A percentile compares a stretch with the other conserved stretches of the same genome.
Evolutionary conservation across 1,140 invertebrate genomes (phyloP).

Genomic region (Onthophagus taurus): DNA sequence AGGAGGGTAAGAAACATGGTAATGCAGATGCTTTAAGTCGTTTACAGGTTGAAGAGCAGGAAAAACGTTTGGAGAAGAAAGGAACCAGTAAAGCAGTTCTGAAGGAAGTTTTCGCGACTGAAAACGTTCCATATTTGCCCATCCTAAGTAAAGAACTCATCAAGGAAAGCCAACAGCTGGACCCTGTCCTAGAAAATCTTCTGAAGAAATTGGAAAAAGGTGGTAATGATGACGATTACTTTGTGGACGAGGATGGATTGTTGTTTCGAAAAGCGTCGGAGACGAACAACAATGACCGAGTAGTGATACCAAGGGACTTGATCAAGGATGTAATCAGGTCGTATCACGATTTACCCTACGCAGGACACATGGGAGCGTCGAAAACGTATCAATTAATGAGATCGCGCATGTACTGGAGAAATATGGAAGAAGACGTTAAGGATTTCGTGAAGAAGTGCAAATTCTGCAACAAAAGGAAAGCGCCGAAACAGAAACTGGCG

Average conservation of each 20-base stretch:
- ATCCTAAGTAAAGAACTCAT: background rate
- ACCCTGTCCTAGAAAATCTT: background rate
- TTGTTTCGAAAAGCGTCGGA: too few species aligned
- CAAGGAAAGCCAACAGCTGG: background rate
- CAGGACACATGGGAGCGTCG: background rate
- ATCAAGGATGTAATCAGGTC: background rate
- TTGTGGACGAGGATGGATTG: background rate
- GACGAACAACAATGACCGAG: background rate
- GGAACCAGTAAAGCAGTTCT: background rate
- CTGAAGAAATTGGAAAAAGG: background rate
- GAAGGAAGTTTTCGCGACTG: background rate
- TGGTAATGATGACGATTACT: background rate
- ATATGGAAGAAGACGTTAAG: slow-evolving; percentile 14
- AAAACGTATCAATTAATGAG: background rate
- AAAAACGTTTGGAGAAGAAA: background rate
- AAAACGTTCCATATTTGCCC: background rate
- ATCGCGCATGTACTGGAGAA: slow-evolving; percentile 8
- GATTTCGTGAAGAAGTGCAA: slow-evolving; percentile 10
- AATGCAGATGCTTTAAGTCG: background rate
- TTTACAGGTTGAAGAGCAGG: background rate
- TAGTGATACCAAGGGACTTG: background rate
- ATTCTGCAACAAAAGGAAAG: slow-evolving; percentile 14
- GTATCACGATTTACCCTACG: background rate
- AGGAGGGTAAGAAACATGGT: background rate
- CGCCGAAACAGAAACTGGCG: slow-evolving; percentile 1